Evolutionary conservation across 2,797 vertebrate genomes (phyloP).

Genomic region (Thunnus albacares): DNA sequence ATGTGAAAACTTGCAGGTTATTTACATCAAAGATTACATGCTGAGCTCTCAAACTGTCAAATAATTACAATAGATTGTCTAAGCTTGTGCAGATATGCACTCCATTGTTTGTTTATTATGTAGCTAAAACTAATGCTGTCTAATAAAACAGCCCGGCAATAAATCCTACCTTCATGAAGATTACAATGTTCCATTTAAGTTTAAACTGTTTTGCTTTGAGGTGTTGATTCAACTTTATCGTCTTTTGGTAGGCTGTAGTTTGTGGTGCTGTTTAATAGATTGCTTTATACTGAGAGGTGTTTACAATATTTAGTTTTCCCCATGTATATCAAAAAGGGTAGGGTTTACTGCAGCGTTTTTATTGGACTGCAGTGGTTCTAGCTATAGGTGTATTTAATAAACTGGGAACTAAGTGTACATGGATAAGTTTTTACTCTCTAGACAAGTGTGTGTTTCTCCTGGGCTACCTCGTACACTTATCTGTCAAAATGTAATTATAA

Average conservation of each 20-base stretch:
- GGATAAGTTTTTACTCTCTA: neutral
- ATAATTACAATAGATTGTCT: neutral
- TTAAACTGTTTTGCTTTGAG: neutral
- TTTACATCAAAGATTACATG: neutral
- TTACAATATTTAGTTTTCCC: neutral
- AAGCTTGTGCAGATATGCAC: neutral
- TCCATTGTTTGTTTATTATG: neutral
- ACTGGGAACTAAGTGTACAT: neutral
- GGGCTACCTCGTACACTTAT: neutral
- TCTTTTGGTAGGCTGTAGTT: neutral
- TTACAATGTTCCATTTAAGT: neutral
- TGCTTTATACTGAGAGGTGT: neutral
- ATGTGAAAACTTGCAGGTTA: neutral
- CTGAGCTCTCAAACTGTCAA: neutral
- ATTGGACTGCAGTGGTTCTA: neutral
- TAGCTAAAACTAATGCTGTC: neutral
- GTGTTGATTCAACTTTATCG: neutral
- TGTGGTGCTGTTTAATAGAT: neutral
- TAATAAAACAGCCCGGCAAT: neutral
- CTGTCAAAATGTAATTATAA: neutral
- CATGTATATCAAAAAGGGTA: neutral
- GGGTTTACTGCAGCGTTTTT: neutral
- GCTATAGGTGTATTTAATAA: neutral
- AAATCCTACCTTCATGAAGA: neutral
- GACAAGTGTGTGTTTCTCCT: neutral